phyloP scores from a whole-genome alignment of 2,888 invertebrate species.

The Rhogogaster chlorosoma region DNA sequence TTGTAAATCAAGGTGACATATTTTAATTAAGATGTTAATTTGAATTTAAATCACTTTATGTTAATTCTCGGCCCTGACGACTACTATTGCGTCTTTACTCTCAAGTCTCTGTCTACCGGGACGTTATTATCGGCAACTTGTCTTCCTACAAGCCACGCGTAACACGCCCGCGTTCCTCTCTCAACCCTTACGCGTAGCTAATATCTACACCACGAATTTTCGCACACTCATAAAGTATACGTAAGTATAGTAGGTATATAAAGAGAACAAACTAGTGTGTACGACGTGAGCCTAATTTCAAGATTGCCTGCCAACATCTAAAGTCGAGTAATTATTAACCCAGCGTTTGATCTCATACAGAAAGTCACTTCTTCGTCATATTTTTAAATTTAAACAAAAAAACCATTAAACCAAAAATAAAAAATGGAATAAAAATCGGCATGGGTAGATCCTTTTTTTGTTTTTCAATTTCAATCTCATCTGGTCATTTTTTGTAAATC shows the following conservation, averaged over 20 bases:
- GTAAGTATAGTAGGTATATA: not conserved
- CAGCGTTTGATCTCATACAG: conserved; percentile 3
- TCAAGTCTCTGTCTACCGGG: conserved; percentile 4
- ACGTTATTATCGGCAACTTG: conserved; percentile 19
- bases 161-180: not conserved
- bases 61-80: conserved; percentile 46
- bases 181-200: not conserved
- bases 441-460: not conserved
- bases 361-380: not conserved
- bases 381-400: conserved; percentile 64
- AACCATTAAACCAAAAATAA: conserved; percentile 53
- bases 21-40: conserved; percentile 55
- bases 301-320: conserved; percentile 10
- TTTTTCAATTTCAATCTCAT: conserved; percentile 49
- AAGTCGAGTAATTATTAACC: conserved; percentile 3
- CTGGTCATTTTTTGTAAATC: not conserved
- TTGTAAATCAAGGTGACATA: conserved; percentile 55
- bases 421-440: conserved; percentile 52
- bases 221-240: not conserved
- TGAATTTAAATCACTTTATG: conserved; percentile 55
- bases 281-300: conserved; percentile 15
- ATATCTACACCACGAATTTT: not conserved
- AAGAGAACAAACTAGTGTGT: not conserved
- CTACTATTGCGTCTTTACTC: conserved; percentile 35
- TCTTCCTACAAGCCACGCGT: conserved; percentile 23